phyloP scores from a whole-genome alignment of 2,113 vertebrate species.

The Trematocara macrostoma region DNA sequence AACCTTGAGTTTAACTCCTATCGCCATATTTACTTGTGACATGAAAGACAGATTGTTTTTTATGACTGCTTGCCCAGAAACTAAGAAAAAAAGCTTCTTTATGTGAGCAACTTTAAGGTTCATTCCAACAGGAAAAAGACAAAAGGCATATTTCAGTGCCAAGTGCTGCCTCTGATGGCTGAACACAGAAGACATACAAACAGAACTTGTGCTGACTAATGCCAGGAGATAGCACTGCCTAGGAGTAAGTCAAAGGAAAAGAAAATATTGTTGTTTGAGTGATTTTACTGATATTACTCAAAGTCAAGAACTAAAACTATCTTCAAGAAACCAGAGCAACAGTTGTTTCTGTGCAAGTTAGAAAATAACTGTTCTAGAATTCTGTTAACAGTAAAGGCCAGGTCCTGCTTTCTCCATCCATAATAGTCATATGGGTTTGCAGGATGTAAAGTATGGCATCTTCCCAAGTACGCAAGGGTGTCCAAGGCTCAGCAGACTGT shows the following conservation, averaged over 20 bases:
- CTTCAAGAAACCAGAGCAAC: neutral
- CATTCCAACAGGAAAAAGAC: neutral
- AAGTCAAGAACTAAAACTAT: slow-evolving; percentile 7
- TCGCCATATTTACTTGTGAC: slow-evolving; percentile 49
- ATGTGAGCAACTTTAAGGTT: slow-evolving; percentile 27
- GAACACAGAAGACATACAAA: slow-evolving; percentile 23
- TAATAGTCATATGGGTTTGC: neutral
- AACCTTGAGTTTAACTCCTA: slow-evolving; percentile 45
- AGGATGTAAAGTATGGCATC: neutral
- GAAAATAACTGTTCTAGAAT: neutral
- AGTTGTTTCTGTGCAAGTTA: slow-evolving; percentile 28
- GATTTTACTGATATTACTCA: neutral
- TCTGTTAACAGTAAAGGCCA: slow-evolving; percentile 4
- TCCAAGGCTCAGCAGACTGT: neutral
- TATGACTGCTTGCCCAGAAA: neutral
- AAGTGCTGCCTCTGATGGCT: slow-evolving; percentile 28
- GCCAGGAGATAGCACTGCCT: neutral
- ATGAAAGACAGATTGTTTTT: slow-evolving; percentile 42
- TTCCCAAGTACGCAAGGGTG: neutral
- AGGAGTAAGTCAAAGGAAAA: neutral
- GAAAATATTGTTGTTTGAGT: neutral
- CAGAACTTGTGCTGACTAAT: neutral
- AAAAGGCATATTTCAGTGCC: slow-evolving; percentile 15
- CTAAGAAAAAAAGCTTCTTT: neutral
- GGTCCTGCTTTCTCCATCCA: neutral